These are phyloP conservation scores for Helogale parvula DNA, from an alignment of 2,113 vertebrate genomes.

Conservation along the genomic window DNA sequence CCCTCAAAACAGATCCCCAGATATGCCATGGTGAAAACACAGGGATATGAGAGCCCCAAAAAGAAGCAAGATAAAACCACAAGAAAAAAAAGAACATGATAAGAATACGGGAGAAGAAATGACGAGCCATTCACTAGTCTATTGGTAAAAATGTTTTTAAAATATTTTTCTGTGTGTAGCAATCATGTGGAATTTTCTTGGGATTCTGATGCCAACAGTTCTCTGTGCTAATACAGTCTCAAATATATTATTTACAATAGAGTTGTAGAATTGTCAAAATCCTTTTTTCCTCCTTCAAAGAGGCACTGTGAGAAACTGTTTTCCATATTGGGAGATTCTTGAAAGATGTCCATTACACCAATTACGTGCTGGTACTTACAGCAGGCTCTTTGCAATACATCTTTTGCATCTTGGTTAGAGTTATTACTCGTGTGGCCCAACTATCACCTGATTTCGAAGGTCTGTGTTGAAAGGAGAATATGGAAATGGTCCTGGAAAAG, in stretches of 20 bases:
- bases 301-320: conserved; percentile 24
- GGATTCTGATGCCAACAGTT: background rate
- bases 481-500: conserved; percentile 58
- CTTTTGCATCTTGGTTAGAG: conserved; percentile 51
- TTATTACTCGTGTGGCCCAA: conserved; percentile 46
- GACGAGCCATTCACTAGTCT: background rate
- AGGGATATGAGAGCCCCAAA: background rate
- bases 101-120: conserved; percentile 50
- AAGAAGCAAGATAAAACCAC: background rate
- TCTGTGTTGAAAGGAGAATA: conserved; percentile 27
- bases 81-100: background rate
- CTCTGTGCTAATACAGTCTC: conserved; percentile 12
- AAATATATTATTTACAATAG: conserved; percentile 49
- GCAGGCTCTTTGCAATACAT: conserved; percentile 10
- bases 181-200: conserved; percentile 4
- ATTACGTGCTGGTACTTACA: background rate
- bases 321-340: conserved; percentile 45
- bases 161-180: background rate
- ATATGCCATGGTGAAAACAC: background rate
- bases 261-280: conserved; percentile 44
- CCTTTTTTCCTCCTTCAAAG: conserved; percentile 15
- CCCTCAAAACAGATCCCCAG: background rate
- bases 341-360: conserved; percentile 27
- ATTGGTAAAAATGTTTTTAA: conserved; percentile 7
- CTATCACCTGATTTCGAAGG: conserved; percentile 55